phyloP scores from a whole-genome alignment of 2,797 vertebrate genomes.

The Pantherophis alleghaniensis region DNA sequence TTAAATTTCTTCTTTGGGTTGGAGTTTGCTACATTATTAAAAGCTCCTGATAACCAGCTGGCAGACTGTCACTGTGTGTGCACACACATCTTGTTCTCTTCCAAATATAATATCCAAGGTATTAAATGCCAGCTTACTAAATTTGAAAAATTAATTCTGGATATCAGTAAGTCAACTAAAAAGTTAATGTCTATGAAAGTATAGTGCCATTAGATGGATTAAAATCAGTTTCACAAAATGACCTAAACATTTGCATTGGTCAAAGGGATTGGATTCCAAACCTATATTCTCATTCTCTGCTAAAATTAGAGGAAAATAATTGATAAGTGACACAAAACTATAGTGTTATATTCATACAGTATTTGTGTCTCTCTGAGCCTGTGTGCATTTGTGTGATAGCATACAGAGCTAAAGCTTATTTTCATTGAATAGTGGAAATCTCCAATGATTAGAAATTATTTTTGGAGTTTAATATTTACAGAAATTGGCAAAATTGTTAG shows the following conservation, averaged over 20 bases:
- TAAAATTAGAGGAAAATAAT: neutral
- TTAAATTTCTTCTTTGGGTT: slow-evolving; percentile 43
- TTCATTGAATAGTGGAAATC: neutral
- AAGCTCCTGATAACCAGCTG: slow-evolving; percentile 44
- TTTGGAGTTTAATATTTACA: neutral
- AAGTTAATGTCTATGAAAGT: neutral
- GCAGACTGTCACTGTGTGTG: slow-evolving; percentile 20
- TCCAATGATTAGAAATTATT: neutral
- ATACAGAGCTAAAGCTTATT: neutral
- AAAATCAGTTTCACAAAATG: neutral
- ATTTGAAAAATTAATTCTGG: neutral
- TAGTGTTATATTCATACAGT: neutral
- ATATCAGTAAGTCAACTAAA: neutral
- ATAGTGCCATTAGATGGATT: neutral
- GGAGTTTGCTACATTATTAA: slow-evolving; percentile 37
- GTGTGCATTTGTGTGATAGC: neutral
- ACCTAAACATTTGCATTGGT: neutral
- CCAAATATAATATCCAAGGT: neutral
- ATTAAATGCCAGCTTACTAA: neutral
- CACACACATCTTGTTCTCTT: neutral
- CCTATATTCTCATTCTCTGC: neutral
- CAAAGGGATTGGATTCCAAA: neutral
- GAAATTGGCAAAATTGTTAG: neutral
- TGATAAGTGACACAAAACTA: neutral
- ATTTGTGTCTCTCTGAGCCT: neutral